A percentile compares a stretch with the other conserved stretches of the same genome.
Evolutionary conservation across 2,888 invertebrate species (phyloP).

Genomic region (Bellardia bayeri): DNA sequence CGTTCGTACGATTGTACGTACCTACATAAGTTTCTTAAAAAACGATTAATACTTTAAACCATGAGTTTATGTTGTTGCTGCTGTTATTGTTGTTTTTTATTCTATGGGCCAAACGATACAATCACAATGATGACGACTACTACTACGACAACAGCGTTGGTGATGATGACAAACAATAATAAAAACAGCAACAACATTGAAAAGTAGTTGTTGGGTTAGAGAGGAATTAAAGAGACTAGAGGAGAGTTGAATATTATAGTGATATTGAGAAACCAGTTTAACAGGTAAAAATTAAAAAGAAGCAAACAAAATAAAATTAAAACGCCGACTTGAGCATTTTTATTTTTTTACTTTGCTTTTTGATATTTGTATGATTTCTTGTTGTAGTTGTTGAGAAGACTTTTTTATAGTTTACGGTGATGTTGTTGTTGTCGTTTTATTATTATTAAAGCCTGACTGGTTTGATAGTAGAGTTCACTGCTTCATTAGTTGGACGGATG

Average conservation of each 20-base stretch:
- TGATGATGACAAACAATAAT: constrained; percentile 73
- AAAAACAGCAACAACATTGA: constrained; percentile 50
- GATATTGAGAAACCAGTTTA: constrained; percentile 79
- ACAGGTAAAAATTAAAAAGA: constrained; percentile 77
- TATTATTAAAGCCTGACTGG: constrained; percentile 48
- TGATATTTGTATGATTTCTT: constrained; percentile 42
- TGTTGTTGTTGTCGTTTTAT: constrained; percentile 35
- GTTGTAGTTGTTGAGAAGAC: constrained; percentile 39
- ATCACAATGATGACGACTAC: constrained; percentile 60
- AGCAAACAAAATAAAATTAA: constrained; percentile 14
- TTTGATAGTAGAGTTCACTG: constrained; percentile 66
- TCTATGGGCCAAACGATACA: constrained; percentile 40
- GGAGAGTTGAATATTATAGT: constrained; percentile 39
- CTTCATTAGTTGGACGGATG: constrained; percentile 58
- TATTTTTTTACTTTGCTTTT: constrained; percentile 45
- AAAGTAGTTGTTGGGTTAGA: constrained; percentile 20
- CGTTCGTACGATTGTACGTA: constrained; percentile 35
- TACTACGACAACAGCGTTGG: constrained; percentile 51
- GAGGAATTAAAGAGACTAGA: constrained; percentile 42
- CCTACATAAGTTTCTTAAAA: constrained; percentile 66
- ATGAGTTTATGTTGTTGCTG: constrained; percentile 4
- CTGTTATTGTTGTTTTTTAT: constrained; percentile 22
- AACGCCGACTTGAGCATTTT: constrained; percentile 56
- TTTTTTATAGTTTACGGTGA: constrained; percentile 41
- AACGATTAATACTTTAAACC: constrained; percentile 62